Evolutionary conservation across 2,797 vertebrate species (phyloP).

Genomic region (Staurois parvus): DNA sequence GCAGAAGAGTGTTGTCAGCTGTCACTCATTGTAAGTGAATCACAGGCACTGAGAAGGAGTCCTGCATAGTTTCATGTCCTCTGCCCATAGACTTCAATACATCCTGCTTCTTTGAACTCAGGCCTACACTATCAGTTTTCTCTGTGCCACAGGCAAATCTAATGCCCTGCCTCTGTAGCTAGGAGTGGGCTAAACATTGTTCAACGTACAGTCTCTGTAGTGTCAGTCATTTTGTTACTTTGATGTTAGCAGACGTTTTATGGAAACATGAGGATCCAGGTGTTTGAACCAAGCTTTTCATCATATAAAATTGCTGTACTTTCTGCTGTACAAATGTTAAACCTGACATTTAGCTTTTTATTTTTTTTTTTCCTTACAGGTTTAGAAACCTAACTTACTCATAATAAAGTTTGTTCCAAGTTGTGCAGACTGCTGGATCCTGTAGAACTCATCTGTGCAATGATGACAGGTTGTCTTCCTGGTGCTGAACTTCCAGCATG

Average conservation of each 20-base stretch:
- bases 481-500: too few relatives aligned
- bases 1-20: slow-evolving; percentile 11
- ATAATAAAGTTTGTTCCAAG: too few relatives aligned
- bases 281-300: background rate
- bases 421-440: too few relatives aligned
- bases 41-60: background rate
- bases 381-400: too few relatives aligned
- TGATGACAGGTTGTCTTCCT: too few relatives aligned
- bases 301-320: too few relatives aligned
- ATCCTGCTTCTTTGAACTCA: slow-evolving; percentile 5
- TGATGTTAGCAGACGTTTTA: slow-evolving; percentile 26
- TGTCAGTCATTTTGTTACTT: slow-evolving; percentile 23
- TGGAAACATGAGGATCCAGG: background rate
- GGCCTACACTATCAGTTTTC: background rate
- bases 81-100: slow-evolving; percentile 4
- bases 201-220: background rate
- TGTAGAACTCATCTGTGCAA: too few relatives aligned
- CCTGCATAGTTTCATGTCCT: slow-evolving; percentile 2
- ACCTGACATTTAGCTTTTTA: too few relatives aligned
- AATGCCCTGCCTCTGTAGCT: background rate
- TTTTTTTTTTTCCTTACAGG: too few relatives aligned
- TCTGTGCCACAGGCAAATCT: slow-evolving; percentile 1
- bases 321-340: too few relatives aligned
- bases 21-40: background rate
- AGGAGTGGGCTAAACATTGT: slow-evolving; percentile 15